Base-by-base conservation (phyloP, 2,797 vertebrate genomes). In the Anas flavirostris region DNA sequence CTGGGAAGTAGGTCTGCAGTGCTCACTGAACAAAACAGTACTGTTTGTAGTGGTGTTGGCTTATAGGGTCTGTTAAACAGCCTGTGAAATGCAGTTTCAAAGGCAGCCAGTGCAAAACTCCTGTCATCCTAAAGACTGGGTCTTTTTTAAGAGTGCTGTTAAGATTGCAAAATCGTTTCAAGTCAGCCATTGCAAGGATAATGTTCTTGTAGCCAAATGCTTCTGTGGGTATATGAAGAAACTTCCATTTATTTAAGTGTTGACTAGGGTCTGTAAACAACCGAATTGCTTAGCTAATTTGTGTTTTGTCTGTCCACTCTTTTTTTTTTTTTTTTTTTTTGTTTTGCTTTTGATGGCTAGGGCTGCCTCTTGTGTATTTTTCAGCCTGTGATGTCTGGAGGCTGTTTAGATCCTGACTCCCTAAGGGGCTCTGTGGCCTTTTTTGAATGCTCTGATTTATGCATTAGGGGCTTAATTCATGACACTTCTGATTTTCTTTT, bases 351-450 rank as follows among this genome's bases (percentile, higher is more conserved):
- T 90, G 89, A 85, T 93, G 91, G 66, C 78, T 93, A 31, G 69
- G 75, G 50, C 67, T 92, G 92, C 62, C 76, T 81, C 89, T 73
- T 92, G 62, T 88, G 69, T 82, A 37, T 95, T 95, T 95, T 92
- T 62, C 69, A 91, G 89, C 43, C 62, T 90, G 79, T 81, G 56
- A 81, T 94, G 87, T 89, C 94, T 94, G 62, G 84, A 94, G 69
- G 66, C 86, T 91, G 29, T 93, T 93, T 91, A 86, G 84, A 90
- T 82, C 82, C 68, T 52, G 50, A 66, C 78, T 86, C 70, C 80
- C 80, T 70, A 60, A 37, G 74, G 86, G 74, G 15, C 74, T 81
- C 76, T 88, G 72, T 91, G 92, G 76, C 43, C 79, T 82, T 28
- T 26, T 91, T 85, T 79, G 81, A 88, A 39, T 94, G 72, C 77